These are phyloP conservation scores for Callosobruchus maculatus DNA, from an alignment of 2,888 invertebrate genomes.

Conservation along the genomic window DNA sequence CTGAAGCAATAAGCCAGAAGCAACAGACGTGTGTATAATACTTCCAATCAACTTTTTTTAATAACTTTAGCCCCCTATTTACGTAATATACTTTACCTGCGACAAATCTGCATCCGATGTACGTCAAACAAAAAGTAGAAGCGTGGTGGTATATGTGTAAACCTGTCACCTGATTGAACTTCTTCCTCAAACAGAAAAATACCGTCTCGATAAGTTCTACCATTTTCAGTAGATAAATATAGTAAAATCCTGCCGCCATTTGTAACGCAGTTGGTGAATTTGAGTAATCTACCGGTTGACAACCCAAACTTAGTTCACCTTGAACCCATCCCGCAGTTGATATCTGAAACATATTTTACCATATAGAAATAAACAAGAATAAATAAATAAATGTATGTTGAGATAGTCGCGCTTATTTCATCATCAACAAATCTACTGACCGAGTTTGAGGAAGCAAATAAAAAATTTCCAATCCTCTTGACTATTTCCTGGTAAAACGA, in stretches of 20 bases:
- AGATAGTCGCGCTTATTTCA: no score
- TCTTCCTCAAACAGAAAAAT: conserved; percentile 70
- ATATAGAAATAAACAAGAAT: no score
- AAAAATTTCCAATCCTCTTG: no score
- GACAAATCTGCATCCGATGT: conserved; percentile 60
- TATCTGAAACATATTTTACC: conserved; percentile 55
- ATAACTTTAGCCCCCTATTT: no score
- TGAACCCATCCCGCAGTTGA: conserved; percentile 64
- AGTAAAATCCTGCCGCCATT: conserved; percentile 54
- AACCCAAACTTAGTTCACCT: conserved; percentile 57
- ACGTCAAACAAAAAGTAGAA: conserved; percentile 57
- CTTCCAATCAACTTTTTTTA: no score
- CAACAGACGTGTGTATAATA: no score
- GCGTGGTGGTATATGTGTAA: conserved; percentile 73
- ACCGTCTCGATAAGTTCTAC: conserved; percentile 66
- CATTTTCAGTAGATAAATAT: conserved; percentile 61
- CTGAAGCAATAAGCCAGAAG: no score
- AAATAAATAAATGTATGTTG: no score
- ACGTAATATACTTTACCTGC: conserved; percentile 62
- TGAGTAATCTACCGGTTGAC: conserved; percentile 70
- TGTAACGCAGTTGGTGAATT: conserved; percentile 57
- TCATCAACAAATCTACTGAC: no score
- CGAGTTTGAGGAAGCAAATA: no score
- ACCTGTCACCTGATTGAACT: conserved; percentile 65
- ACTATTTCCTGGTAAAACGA: no score